Conservation (phyloP, 2,888 invertebrate species). For the Nymphalis urticae region DNA sequence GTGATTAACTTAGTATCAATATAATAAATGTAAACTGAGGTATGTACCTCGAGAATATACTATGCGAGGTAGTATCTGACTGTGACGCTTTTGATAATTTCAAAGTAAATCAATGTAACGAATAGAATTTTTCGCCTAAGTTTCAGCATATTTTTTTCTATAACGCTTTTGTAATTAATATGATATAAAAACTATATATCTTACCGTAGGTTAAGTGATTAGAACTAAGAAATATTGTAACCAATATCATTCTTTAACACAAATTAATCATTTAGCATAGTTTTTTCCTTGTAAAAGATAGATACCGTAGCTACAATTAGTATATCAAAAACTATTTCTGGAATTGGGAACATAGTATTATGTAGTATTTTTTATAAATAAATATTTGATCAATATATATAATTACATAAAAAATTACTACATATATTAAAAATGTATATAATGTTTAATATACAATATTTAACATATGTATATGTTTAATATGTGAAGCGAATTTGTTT, state of each 20-base stretch:
- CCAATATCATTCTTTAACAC: too few relatives aligned
- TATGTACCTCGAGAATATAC: too few relatives aligned
- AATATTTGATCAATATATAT: constrained; percentile 13
- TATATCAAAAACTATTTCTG: constrained; percentile 24
- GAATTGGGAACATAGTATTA: constrained; percentile 35
- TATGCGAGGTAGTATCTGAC: not conserved
- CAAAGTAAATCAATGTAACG: not conserved
- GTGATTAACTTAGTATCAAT: too few relatives aligned
- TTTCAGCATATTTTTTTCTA: not conserved
- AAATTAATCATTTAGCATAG: too few relatives aligned
- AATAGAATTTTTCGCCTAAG: not conserved
- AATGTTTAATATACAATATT: too few relatives aligned
- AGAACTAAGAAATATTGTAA: not conserved
- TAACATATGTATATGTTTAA: too few relatives aligned
- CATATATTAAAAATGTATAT: too few relatives aligned
- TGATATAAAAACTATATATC: too few relatives aligned
- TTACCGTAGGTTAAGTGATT: not conserved
- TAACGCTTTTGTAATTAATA: not conserved
- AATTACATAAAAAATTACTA: not conserved
- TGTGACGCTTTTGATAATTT: not conserved
- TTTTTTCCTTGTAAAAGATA: not conserved
- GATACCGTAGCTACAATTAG: not conserved
- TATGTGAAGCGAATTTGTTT: too few relatives aligned
- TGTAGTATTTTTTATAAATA: constrained; percentile 37
- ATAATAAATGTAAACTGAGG: too few relatives aligned